These are phyloP conservation scores for Drosophila nigromelanica DNA, from an alignment of 1,140 invertebrate species.

Conservation along the genomic window DNA sequence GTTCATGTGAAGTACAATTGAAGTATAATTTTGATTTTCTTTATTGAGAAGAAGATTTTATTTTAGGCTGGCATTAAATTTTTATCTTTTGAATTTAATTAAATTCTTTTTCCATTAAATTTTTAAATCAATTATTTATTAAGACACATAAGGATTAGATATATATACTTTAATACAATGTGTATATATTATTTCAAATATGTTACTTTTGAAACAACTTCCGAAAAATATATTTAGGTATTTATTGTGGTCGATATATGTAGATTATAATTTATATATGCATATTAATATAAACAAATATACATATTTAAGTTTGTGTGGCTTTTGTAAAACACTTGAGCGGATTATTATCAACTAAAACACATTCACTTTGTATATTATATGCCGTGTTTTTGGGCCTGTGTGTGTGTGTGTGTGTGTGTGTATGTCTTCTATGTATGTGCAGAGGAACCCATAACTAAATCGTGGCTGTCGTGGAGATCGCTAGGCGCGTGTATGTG, in stretches of 20 bases:
- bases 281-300: conserved; percentile 11
- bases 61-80: too few species aligned
- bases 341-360: conserved; percentile 55
- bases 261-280: neutral
- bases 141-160: too few species aligned
- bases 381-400: neutral
- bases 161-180: too few species aligned
- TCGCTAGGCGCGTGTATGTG: conserved; percentile 71
- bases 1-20: too few species aligned
- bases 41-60: too few species aligned
- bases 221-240: neutral
- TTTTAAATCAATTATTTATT: too few species aligned
- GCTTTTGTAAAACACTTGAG: conserved; percentile 72
- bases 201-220: too few species aligned
- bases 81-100: too few species aligned
- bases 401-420: neutral
- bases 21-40: too few species aligned
- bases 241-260: too few species aligned
- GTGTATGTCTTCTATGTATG: neutral
- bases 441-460: conserved; percentile 15
- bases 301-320: conserved; percentile 11
- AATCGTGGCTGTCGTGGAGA: conserved; percentile 36
- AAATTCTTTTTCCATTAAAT: too few species aligned
- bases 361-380: conserved; percentile 10
- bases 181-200: too few species aligned